Conservation (phyloP, 2,113 vertebrate species). For the Rhinopithecus roxellana region DNA sequence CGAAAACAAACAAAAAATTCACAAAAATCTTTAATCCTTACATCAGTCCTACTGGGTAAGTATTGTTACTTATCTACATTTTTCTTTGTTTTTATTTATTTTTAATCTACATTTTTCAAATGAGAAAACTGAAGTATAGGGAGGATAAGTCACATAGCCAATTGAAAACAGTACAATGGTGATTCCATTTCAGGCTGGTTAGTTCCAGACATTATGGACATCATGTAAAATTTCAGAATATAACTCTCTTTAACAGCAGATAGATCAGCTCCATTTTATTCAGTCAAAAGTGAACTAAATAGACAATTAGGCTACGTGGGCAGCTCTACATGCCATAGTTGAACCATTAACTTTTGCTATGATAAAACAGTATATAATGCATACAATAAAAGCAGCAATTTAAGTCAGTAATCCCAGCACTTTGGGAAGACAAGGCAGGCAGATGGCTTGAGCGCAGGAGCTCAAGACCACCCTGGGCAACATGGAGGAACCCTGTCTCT, state of each 20-base stretch:
- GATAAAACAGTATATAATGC: not conserved
- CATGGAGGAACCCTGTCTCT: not conserved
- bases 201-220: not conserved
- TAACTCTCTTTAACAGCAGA: constrained; percentile 4
- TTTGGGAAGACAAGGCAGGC: not conserved
- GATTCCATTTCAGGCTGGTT: not conserved
- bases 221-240: not conserved
- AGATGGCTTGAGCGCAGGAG: not conserved
- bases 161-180: not conserved
- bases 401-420: too few species aligned
- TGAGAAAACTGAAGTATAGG: constrained; percentile 13
- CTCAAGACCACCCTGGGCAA: not conserved
- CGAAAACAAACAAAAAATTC: not conserved
- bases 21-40: not conserved
- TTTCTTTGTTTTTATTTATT: not conserved
- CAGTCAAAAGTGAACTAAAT: not conserved
- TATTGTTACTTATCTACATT: not conserved
- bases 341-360: not conserved
- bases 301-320: not conserved
- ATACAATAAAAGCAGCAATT: not conserved
- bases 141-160: not conserved
- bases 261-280: constrained; percentile 20
- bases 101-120: constrained; percentile 31
- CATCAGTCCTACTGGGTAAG: not conserved
- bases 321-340: not conserved